Evolutionary conservation across 1,140 invertebrate species (phyloP).

Genomic region (Euschistus heros): DNA sequence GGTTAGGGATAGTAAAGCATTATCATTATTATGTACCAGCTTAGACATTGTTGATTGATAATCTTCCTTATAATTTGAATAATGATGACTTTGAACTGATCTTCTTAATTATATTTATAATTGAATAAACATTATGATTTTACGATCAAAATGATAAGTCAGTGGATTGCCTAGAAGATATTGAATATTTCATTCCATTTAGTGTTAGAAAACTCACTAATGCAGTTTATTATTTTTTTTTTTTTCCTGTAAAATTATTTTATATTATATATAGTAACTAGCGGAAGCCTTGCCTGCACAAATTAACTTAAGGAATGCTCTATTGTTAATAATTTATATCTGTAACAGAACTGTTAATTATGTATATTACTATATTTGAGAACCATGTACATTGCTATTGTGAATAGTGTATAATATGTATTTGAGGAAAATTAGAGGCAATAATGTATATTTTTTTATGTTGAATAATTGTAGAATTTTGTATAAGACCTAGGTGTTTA

Average conservation of each 20-base stretch:
- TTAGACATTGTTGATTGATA: no score
- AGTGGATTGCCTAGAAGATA: no score
- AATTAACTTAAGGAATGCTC: conserved; percentile 11
- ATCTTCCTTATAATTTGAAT: no score
- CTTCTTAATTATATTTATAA: no score
- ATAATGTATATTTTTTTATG: conserved; percentile 17
- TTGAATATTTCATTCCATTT: no score
- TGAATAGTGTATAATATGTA: conserved; percentile 12
- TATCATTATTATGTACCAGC: not conserved
- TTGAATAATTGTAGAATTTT: conserved; percentile 12
- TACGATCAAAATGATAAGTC: no score
- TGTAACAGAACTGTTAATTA: not conserved
- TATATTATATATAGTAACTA: not conserved
- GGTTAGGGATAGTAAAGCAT: not conserved
- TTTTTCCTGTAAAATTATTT: not conserved
- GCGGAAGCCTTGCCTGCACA: conserved; percentile 10
- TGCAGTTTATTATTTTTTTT: no score
- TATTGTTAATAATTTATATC: not conserved
- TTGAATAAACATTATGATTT: no score
- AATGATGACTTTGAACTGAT: no score
- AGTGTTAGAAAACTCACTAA: no score
- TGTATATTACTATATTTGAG: conserved; percentile 5
- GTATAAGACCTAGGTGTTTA: conserved; percentile 5
- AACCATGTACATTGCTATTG: conserved; percentile 7
- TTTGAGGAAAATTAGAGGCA: conserved; percentile 10